phyloP scores from a whole-genome alignment of 2,888 invertebrate genomes.

The Protophormia terraenovae region DNA sequence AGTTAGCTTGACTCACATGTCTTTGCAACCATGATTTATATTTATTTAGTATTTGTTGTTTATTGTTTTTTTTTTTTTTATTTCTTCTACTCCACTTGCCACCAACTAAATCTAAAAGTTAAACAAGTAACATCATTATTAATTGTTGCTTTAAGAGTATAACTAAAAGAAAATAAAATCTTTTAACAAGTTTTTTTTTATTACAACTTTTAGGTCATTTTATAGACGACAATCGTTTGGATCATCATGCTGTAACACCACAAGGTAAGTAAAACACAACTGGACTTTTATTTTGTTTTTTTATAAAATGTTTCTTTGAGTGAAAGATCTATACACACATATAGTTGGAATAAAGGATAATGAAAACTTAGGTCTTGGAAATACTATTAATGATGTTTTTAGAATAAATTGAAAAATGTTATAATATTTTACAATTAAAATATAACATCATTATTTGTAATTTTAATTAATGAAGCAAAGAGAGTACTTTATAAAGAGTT shows the following conservation, averaged over 20 bases:
- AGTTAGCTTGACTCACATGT: not conserved
- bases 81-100: not conserved
- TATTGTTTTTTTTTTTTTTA: not conserved
- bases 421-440: not conserved
- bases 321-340: no score
- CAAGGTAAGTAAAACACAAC: conserved; percentile 74
- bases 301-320: no score
- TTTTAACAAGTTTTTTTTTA: conserved; percentile 19
- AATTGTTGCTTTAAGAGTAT: conserved; percentile 21
- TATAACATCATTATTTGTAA: conserved; percentile 27
- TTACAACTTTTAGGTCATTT: conserved; percentile 79
- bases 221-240: conserved; percentile 81
- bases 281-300: not conserved
- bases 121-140: conserved; percentile 53
- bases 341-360: not conserved
- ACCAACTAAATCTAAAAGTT: not conserved
- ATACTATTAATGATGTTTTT: no score
- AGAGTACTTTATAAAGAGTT: not conserved
- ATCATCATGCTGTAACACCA: conserved; percentile 79
- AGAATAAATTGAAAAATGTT: conserved; percentile 45
- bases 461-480: not conserved
- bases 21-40: conserved; percentile 28
- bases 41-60: conserved; percentile 8
- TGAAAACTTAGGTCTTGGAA: no score
- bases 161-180: not conserved